Percentiles rank a stretch among this genome's conserved stretches.
Conservation (phyloP, 2,797 vertebrate genomes). For the Buphagus erythrorhynchus region DNA sequence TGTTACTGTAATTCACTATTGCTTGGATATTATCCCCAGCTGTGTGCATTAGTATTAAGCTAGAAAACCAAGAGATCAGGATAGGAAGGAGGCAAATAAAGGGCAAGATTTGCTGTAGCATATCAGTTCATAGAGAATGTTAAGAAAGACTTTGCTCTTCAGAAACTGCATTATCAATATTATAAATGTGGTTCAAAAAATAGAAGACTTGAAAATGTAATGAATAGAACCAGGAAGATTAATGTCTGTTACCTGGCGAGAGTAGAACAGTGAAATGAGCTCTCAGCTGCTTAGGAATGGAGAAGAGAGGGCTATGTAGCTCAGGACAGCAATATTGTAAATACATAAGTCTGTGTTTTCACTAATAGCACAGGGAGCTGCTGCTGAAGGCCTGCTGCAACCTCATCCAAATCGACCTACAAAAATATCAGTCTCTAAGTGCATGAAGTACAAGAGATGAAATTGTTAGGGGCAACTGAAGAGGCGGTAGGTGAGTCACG, state of each 20-base stretch:
- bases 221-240: not conserved
- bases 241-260: not conserved
- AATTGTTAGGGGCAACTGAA: not conserved
- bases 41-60: not conserved
- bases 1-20: not conserved
- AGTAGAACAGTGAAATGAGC: not conserved
- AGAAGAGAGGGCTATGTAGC: not conserved
- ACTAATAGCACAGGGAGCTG: not conserved
- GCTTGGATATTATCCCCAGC: constrained; percentile 1
- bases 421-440: not conserved
- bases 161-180: not conserved
- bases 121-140: not conserved
- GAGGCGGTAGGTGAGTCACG: not conserved
- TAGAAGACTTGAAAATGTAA: not conserved
- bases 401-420: not conserved
- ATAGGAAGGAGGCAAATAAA: not conserved
- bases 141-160: not conserved
- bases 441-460: not conserved
- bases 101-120: not conserved
- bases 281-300: not conserved
- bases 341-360: not conserved
- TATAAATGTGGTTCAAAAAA: not conserved
- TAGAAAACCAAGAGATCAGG: not conserved
- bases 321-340: not conserved
- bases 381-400: not conserved